phyloP scores from a whole-genome alignment of 2,113 vertebrate species.

The Tylochromis polylepis region DNA sequence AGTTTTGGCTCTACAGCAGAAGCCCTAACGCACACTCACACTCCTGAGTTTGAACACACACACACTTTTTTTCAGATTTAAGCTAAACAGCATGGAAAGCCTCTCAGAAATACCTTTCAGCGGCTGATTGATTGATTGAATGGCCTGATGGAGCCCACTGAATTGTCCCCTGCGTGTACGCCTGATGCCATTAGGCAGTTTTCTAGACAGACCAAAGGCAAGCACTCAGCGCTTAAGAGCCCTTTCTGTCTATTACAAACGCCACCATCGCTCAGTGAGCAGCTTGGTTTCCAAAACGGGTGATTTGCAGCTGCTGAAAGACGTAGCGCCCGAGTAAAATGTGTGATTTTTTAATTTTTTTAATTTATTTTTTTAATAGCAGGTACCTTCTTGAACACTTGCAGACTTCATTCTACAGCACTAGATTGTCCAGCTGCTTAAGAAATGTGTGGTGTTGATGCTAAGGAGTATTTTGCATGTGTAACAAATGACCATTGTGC shows the following conservation, averaged over 20 bases:
- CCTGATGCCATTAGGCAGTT: constrained; percentile 21
- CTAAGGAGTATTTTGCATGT: neutral
- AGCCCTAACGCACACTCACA: neutral
- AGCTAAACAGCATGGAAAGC: constrained; percentile 28
- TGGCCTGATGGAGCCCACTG: constrained; percentile 6
- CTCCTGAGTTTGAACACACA: neutral
- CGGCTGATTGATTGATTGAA: constrained; percentile 17
- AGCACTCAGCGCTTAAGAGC: constrained; percentile 3
- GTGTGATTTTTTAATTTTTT: neutral
- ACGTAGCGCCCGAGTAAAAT: neutral
- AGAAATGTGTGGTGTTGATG: neutral
- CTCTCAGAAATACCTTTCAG: constrained; percentile 15
- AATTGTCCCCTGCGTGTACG: neutral
- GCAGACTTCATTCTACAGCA: neutral
- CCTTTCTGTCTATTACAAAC: constrained; percentile 4
- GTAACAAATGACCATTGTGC: neutral
- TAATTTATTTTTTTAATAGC: neutral
- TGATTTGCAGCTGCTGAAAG: neutral
- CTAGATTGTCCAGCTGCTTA: neutral
- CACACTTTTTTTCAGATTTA: neutral
- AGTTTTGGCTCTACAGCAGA: neutral
- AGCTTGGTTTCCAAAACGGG: neutral
- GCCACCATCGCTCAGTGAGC: neutral
- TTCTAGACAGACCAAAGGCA: constrained; percentile 16
- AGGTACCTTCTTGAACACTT: neutral